Evolutionary conservation across 2,888 invertebrate genomes (phyloP), one percentile per base, ranked within the genome.

Genomic region (Phengaris arion): DNA sequence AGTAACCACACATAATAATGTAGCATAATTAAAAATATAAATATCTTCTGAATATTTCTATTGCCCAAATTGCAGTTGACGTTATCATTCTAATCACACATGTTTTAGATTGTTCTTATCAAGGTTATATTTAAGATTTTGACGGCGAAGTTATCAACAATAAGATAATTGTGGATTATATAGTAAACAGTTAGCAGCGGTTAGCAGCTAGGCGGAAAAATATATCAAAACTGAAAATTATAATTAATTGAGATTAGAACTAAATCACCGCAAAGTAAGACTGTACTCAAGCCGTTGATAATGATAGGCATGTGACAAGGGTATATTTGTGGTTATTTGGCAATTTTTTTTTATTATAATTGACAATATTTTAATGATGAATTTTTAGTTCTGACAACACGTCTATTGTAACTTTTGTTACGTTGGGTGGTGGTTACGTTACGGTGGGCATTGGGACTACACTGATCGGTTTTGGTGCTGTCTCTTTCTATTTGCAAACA

Each of bases 401-500:
- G n/a, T n/a, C n/a, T n/a, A n/a, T n/a, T n/a, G n/a, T n/a, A n/a
- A n/a, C n/a, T n/a, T n/a, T n/a, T n/a, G n/a, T n/a, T n/a, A n/a
- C n/a, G n/a, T n/a, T n/a, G n/a, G n/a, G n/a, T n/a, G n/a, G n/a
- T n/a, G n/a, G n/a, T n/a, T n/a, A n/a, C n/a, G n/a, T n/a, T n/a
- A n/a, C n/a, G n/a, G n/a, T n/a, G n/a, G n/a, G n/a, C n/a, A n/a
- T n/a, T n/a, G n/a, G n/a, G n/a, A n/a, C n/a, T n/a, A n/a, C n/a
- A n/a, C n/a, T n/a, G n/a, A n/a, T n/a, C n/a, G n/a, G n/a, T n/a
- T n/a, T n/a, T n/a, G n/a, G n/a, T n/a, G n/a, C n/a, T n/a, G n/a
- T n/a, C 0, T 79, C 84, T 0, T 85, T 85, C 75, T 89, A 89
- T 74, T 78, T 89, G 2, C 88, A 88, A 80, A 85, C 87, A 0